A percentile compares a stretch with the other conserved stretches of the same genome.
These are phyloP conservation scores for Melopsittacus undulatus DNA, from an alignment of 2,797 vertebrate species.

Conservation along the genomic window DNA sequence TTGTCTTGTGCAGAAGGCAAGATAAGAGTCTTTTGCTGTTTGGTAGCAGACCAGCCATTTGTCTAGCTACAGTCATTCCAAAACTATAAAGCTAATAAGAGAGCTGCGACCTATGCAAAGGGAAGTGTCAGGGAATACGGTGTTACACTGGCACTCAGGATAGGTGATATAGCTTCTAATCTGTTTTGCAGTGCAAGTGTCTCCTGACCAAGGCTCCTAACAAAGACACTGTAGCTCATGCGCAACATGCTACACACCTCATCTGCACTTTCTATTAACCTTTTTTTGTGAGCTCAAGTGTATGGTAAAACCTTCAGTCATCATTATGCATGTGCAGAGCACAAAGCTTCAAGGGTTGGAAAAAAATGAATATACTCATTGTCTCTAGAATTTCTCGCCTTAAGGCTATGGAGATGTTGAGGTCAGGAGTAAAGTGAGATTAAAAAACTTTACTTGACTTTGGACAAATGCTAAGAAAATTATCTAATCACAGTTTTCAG, in stretches of 20 bases:
- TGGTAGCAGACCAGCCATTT: background rate
- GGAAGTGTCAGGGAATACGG: background rate
- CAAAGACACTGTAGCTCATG: conserved; percentile 40
- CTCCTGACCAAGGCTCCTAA: conserved; percentile 35
- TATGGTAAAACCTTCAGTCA: conserved; percentile 21
- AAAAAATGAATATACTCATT: background rate
- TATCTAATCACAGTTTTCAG: background rate
- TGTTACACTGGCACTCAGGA: background rate
- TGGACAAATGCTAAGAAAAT: background rate
- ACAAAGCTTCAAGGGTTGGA: background rate
- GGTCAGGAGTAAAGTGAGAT: background rate
- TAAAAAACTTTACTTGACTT: background rate
- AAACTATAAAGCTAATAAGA: conserved; percentile 26
- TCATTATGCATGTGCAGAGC: conserved; percentile 21
- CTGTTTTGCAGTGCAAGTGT: background rate
- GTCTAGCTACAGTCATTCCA: background rate
- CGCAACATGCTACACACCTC: conserved; percentile 40
- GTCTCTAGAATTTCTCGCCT: background rate
- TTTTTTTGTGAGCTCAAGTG: conserved; percentile 50
- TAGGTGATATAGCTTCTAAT: background rate
- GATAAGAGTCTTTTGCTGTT: background rate
- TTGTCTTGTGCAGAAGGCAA: background rate
- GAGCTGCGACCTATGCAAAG: conserved; percentile 8
- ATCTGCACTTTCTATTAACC: conserved; percentile 59
- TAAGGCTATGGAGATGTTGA: background rate